A percentile compares a stretch with the other conserved stretches of the same genome.
Evolutionary conservation across 2,888 invertebrate species (phyloP).

Genomic region (Harpagoxenus sublaevis): DNA sequence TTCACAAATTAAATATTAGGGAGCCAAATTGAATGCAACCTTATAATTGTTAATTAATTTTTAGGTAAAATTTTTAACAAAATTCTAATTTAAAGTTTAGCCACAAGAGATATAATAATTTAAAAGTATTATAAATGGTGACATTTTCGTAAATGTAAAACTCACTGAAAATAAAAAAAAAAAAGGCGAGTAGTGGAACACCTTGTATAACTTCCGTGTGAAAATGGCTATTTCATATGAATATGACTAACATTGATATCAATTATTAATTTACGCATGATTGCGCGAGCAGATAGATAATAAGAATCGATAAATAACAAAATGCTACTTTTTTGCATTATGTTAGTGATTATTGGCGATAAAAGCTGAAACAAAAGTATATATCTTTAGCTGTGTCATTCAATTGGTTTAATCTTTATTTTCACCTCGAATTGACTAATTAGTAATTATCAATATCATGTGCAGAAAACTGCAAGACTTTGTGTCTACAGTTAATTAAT

Average conservation of each 20-base stretch:
- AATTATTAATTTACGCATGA: neutral
- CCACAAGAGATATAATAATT: neutral
- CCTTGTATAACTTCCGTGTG: neutral
- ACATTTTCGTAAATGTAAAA: neutral
- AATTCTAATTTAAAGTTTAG: neutral
- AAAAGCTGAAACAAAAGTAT: constrained; percentile 16
- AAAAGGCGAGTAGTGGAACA: neutral
- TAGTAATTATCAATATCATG: neutral
- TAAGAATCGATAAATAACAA: neutral
- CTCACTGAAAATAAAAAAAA: neutral
- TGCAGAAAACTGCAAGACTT: neutral
- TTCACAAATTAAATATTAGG: neutral
- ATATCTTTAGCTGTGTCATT: constrained; percentile 21
- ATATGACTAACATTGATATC: neutral
- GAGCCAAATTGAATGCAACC: neutral
- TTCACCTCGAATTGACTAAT: neutral
- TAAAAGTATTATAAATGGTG: neutral
- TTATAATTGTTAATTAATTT: neutral
- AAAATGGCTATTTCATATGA: neutral
- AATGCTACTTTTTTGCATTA: constrained; percentile 8
- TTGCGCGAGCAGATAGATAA: neutral
- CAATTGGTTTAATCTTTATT: neutral
- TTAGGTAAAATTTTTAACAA: neutral
- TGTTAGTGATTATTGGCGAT: neutral
- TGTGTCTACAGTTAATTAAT: neutral